A percentile compares a stretch with the other conserved stretches of the same genome.
phyloP scores from a whole-genome alignment of 2,113 vertebrate genomes.

The Proterorhinus semilunaris region DNA sequence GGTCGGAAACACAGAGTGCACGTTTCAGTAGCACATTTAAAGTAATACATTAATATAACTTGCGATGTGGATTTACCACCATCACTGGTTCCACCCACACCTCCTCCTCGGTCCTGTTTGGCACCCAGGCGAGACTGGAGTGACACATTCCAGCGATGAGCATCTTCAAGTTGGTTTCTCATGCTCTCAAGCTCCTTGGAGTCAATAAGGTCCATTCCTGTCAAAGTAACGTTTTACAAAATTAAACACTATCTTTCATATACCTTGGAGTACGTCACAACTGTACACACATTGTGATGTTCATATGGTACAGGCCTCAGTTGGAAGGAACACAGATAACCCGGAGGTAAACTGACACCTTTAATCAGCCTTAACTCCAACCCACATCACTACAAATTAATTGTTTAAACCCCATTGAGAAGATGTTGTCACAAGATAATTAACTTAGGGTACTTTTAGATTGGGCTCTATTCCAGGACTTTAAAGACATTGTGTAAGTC shows the following conservation, averaged over 20 bases:
- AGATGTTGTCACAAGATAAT: not conserved
- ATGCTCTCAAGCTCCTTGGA: constrained; percentile 73
- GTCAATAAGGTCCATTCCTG: constrained; percentile 60
- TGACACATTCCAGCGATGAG: constrained; percentile 79
- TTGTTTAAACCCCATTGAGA: constrained; percentile 1
- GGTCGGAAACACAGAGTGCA: constrained; percentile 35
- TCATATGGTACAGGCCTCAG: constrained; percentile 10
- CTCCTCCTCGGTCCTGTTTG: constrained; percentile 77
- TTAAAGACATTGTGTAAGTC: not conserved
- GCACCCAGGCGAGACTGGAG: constrained; percentile 78
- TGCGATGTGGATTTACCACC: constrained; percentile 45
- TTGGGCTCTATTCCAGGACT: not conserved
- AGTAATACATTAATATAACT: not conserved
- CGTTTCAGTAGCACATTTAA: not conserved
- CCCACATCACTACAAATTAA: constrained; percentile 12
- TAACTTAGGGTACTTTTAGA: constrained; percentile 3
- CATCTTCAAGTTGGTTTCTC: constrained; percentile 78
- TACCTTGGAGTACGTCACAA: not conserved
- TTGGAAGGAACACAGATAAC: constrained; percentile 22
- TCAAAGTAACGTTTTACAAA: constrained; percentile 19
- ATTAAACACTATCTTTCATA: not conserved
- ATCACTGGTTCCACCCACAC: constrained; percentile 75
- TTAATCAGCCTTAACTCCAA: constrained; percentile 36
- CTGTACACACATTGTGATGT: constrained; percentile 25
- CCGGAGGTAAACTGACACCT: constrained; percentile 6